These are phyloP conservation scores for Dendropsophus ebraccatus DNA, from an alignment of 2,113 vertebrate species.

Conservation along the genomic window DNA sequence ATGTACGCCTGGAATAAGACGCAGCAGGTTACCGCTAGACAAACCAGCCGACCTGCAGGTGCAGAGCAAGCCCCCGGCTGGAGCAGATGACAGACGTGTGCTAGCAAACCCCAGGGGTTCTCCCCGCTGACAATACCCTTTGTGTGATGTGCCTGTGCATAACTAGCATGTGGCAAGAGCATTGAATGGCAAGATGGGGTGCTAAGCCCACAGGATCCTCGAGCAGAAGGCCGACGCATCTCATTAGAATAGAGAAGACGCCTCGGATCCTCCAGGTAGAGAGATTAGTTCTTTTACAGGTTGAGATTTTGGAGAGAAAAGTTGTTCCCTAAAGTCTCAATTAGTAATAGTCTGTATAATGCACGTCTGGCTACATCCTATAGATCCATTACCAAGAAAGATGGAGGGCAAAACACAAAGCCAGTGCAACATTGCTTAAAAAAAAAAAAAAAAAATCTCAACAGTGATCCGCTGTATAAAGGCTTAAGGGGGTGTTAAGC, in stretches of 20 bases:
- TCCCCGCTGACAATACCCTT: not conserved
- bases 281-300: too few relatives aligned
- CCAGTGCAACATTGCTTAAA: too few relatives aligned
- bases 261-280: too few relatives aligned
- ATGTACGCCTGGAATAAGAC: not conserved
- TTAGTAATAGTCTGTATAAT: not conserved
- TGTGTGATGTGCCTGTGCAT: not conserved
- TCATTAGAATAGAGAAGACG: too few relatives aligned
- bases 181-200: not conserved
- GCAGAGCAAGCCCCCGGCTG: not conserved
- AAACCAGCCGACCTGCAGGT: constrained; percentile 10
- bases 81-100: not conserved
- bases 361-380: too few relatives aligned
- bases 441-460: too few relatives aligned
- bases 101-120: constrained; percentile 20
- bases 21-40: not conserved
- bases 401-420: too few relatives aligned
- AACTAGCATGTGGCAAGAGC: not conserved
- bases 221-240: not conserved
- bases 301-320: too few relatives aligned
- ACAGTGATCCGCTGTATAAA: too few relatives aligned
- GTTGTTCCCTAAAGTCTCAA: not conserved
- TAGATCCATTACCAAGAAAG: too few relatives aligned
- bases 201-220: not conserved
- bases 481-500: too few relatives aligned